Percentiles rank a stretch among this genome's conserved stretches.
These are phyloP conservation scores for Astropecten irregularis DNA, from an alignment of 53 echinoderm and acorn worm genomes.

Conservation along the genomic window DNA sequence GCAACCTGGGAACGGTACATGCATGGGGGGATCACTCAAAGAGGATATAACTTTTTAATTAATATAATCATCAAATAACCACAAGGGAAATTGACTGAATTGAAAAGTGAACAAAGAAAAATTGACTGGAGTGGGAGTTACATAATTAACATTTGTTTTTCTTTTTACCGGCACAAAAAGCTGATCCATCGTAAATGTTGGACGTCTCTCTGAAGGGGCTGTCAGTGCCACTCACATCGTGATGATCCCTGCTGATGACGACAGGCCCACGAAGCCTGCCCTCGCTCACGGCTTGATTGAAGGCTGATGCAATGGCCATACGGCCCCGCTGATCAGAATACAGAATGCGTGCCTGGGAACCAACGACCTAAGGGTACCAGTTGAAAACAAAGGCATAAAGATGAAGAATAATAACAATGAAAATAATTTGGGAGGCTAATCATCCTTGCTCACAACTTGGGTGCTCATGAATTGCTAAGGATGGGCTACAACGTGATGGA, in stretches of 20 bases:
- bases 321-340: conserved; percentile 97
- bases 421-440: neutral
- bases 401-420: neutral
- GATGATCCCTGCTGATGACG: conserved; percentile 93
- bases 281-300: conserved; percentile 87
- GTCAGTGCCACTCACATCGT: conserved; percentile 98
- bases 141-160: too few species aligned
- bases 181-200: conserved; percentile 97
- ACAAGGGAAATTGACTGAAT: too few species aligned
- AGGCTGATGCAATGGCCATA: conserved; percentile 91
- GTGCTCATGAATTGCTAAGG: neutral
- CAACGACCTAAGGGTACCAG: conserved; percentile 80
- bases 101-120: too few species aligned
- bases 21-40: too few species aligned
- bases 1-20: too few species aligned
- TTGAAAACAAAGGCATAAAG: neutral
- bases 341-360: conserved; percentile 93
- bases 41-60: too few species aligned
- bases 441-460: too few species aligned
- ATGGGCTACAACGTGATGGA: neutral
- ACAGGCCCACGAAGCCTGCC: conserved; percentile 87
- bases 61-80: too few species aligned
- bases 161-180: conserved; percentile 94
- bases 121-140: too few species aligned
- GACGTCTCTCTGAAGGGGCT: conserved; percentile 99